Base-by-base conservation (phyloP, 2,797 vertebrate genomes). In the Hemibagrus guttatus region DNA sequence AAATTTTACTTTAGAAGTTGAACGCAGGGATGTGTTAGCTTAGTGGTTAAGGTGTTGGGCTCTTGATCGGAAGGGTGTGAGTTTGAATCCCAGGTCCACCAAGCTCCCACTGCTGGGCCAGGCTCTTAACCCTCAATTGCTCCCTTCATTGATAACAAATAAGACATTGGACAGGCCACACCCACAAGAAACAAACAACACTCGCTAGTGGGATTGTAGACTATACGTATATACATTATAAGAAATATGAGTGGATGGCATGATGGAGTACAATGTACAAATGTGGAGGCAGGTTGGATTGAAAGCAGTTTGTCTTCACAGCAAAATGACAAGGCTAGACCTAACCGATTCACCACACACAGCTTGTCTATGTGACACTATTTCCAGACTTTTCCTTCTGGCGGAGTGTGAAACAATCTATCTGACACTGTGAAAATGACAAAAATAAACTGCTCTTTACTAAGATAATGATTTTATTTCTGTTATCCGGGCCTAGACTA, bases 351-450 rank as follows among this genome's bases (percentile, higher is more conserved):
- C 26, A 12, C 28, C n/a, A 39, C 17, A 66, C n/a, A 26, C 17
- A 66, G 64, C 42, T 68, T 83, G n/a, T 35, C 17, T 21, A 21
- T 66, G 31, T 59, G 2, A 23, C 42, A 23, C 11, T 9, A 3
- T 14, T 39, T 71, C 39, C n/a, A 39, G 28, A 78, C 75, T 39
- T 35, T 35, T 78, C 56, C 13, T 42, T n/a, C 49, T 39, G 28
- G 66, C 21, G 61, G 78, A 83, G 49, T 49, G n/a, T 58, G 16
- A 83, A 72, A 72, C 46, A 17, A 84, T 31, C 46, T 16, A 23
- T 49, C 42, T 54, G 72, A 82, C 61, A 81, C 58, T 75, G 59
- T 31, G 80, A 66, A 58, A 83, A 56, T 69, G 80, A 23, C 81
- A 23, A 69, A 69, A 83, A 83, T 69, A 23, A 83, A 68, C 28